Conservation (phyloP, 2,113 vertebrate species). For the Amphiprion ocellaris region DNA sequence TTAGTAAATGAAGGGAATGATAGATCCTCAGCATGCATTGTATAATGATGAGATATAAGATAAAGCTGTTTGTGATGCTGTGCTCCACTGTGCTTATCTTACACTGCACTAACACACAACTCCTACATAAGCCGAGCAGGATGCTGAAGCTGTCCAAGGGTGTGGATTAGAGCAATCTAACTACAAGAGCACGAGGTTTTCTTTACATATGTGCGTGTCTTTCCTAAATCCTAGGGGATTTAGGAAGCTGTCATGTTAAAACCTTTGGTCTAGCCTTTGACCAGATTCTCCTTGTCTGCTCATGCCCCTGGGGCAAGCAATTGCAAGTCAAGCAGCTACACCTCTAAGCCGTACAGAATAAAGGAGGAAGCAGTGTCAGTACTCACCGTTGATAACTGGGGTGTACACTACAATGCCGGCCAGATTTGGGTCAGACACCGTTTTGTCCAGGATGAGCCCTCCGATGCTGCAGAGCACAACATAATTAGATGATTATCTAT, state of each 20-base stretch:
- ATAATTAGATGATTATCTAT: conserved; percentile 33
- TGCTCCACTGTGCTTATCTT: not conserved
- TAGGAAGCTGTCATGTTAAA: not conserved
- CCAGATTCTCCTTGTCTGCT: not conserved
- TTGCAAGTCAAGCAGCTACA: conserved; percentile 16
- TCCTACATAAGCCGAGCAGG: too few relatives aligned
- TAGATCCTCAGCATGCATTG: not conserved
- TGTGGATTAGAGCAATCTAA: not conserved
- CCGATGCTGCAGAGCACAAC: conserved; percentile 89
- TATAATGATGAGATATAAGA: not conserved
- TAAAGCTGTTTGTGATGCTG: not conserved
- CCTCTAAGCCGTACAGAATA: not conserved
- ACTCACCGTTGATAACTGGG: conserved; percentile 97
- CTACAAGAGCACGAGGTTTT: not conserved
- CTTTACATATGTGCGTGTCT: not conserved
- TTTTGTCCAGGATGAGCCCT: conserved; percentile 98
- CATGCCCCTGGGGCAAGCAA: not conserved
- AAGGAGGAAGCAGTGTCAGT: not conserved
- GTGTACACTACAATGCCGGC: conserved; percentile 98
- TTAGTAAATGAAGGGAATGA: not conserved
- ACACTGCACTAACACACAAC: not conserved
- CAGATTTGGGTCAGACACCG: conserved; percentile 95
- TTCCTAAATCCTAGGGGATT: conserved; percentile 1
- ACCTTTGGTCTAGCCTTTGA: not conserved
- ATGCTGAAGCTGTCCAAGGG: too few relatives aligned